Conservation (phyloP, 2,113 vertebrate genomes). For the Phycodurus eques region DNA sequence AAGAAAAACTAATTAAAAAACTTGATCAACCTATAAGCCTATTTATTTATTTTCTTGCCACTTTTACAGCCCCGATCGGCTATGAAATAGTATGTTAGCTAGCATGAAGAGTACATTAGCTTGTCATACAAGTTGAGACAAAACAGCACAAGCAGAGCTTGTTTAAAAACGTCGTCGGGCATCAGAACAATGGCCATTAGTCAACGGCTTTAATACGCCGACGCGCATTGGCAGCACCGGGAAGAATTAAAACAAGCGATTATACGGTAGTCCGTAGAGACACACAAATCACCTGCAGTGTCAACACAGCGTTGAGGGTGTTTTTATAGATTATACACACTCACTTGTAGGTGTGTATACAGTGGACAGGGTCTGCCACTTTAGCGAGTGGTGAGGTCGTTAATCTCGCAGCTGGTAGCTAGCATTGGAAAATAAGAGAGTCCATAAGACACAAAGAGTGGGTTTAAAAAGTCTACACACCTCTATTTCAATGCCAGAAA, state of each 20-base stretch:
- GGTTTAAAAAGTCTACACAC: background rate
- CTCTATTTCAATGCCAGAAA: background rate
- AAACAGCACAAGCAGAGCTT: constrained; percentile 28
- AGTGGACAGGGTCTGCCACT: constrained; percentile 61
- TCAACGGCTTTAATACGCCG: constrained; percentile 57
- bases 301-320: constrained; percentile 75
- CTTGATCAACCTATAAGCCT: too few relatives aligned
- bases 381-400: constrained; percentile 60
- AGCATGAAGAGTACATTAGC: background rate
- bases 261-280: constrained; percentile 69
- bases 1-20: too few relatives aligned
- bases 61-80: background rate
- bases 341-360: constrained; percentile 70
- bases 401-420: constrained; percentile 65
- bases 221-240: constrained; percentile 41
- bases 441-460: too few relatives aligned
- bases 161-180: constrained; percentile 39
- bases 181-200: constrained; percentile 46
- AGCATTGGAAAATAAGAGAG: too few relatives aligned
- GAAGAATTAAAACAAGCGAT: constrained; percentile 66
- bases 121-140: constrained; percentile 19
- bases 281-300: constrained; percentile 66
- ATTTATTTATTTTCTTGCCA: too few relatives aligned
- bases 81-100: background rate
- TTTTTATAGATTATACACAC: constrained; percentile 79